These are phyloP conservation scores for Peromyscus eremicus DNA, from an alignment of 2,797 vertebrate genomes.

Conservation along the genomic window DNA sequence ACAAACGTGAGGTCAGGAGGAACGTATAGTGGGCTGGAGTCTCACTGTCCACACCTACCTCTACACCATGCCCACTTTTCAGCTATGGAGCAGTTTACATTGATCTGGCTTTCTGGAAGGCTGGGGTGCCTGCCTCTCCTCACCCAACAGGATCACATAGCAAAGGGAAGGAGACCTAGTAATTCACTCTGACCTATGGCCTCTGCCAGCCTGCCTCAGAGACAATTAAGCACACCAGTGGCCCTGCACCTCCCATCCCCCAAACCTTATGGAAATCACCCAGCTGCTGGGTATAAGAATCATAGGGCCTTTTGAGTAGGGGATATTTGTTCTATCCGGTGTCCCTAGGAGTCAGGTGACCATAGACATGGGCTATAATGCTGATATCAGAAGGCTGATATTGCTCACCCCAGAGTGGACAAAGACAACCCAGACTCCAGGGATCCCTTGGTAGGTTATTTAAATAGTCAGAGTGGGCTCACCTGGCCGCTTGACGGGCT, in stretches of 20 bases:
- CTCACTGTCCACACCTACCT: not conserved
- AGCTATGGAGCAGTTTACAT: fast-evolving
- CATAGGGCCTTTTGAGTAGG: not conserved
- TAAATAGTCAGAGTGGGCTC: conserved; percentile 74
- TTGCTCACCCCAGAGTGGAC: not conserved
- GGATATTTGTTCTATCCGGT: not conserved
- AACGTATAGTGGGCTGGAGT: conserved; percentile 71
- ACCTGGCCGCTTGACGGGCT: conserved; percentile 97
- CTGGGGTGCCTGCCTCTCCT: no score
- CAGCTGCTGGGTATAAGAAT: not conserved
- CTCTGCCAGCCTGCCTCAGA: not conserved
- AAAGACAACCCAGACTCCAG: not conserved
- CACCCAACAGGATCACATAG: not conserved
- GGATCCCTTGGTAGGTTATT: not conserved
- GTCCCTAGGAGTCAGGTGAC: not conserved
- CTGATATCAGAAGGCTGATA: not conserved
- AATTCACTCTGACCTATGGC: not conserved
- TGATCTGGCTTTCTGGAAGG: not conserved
- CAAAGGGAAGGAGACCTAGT: not conserved
- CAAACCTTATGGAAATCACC: not conserved
- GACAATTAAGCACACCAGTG: not conserved
- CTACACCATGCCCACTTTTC: not conserved
- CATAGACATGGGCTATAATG: not conserved
- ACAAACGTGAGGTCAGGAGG: conserved; percentile 83
- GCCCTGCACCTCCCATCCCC: not conserved